Base-by-base conservation (phyloP, 2,888 invertebrate genomes). In the Euproctis similis region DNA sequence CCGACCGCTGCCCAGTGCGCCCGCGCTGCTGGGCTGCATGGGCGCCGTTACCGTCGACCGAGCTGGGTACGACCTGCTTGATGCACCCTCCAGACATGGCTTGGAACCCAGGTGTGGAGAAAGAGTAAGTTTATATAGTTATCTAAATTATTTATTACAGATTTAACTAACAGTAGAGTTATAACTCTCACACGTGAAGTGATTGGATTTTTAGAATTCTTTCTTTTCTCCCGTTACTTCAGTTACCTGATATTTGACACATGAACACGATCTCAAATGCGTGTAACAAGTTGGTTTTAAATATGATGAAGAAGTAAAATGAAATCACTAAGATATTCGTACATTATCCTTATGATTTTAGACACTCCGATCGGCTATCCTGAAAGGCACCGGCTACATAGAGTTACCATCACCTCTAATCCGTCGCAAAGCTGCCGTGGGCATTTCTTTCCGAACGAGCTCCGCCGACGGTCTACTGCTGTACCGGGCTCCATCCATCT, bases 21-120 rank as follows among this genome's bases (percentile, higher is more conserved):
- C 66, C 1, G 46, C 91, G 0, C 91, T 94, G 68, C 86, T 94
- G 28, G 96, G 96, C n/a, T 95, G 95, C 57, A 87, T 96, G 82
- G 90, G 90, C 26, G 91, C 91, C 33, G 86, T 95, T 2, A 87
- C 89, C 20, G 88, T 93, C 5, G 90, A 90, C 51, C 74, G 89
- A 26, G 88, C 91, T 56, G 88, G 89, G 0, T 92, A 91, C 50
- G 92, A 93, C 67, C 88, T 92, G 6, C 76, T 92, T 46, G 89
- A 89, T 25, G 90, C 92, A 31, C 76, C 86, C 0, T 85, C 88
- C 1, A 86, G 88, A 46, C 90, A 90, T 49, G 94, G 93, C 0
- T 87, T 94, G 1, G 92, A 93, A 51, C 85, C 89, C 0, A 86
- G 89, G 1, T 94, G 94, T 57, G 86, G 87, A n/a, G 87, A 88